Conservation (phyloP, 2,797 vertebrate genomes). For the Tiaroga cobitis region DNA sequence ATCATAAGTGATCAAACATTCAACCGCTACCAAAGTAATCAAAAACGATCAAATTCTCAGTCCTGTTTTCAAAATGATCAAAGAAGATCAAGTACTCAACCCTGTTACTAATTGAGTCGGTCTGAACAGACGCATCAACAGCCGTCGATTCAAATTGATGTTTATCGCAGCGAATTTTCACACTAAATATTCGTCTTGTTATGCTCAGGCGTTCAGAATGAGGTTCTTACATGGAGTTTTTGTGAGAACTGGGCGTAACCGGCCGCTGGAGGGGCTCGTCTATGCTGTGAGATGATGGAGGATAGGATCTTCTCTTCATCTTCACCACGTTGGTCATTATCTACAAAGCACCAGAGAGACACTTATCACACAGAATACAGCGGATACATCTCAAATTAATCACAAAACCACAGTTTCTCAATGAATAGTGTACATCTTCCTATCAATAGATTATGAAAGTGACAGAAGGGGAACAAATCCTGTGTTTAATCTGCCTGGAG, state of each 20-base stretch:
- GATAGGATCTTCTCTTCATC: conserved; percentile 76
- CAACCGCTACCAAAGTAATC: neutral
- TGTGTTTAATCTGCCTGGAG: too few species aligned
- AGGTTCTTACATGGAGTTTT: conserved; percentile 70
- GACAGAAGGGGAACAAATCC: too few species aligned
- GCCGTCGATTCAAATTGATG: neutral
- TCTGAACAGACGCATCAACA: conserved; percentile 35
- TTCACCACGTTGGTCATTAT: conserved; percentile 94
- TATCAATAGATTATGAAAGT: too few species aligned
- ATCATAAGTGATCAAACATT: neutral
- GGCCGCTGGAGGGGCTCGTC: conserved; percentile 90
- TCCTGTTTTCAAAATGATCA: neutral
- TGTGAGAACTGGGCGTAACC: conserved; percentile 85
- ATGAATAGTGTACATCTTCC: neutral
- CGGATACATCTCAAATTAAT: neutral
- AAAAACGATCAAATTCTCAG: neutral
- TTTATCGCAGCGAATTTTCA: neutral
- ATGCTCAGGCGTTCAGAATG: neutral
- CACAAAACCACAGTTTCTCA: neutral
- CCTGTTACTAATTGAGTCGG: neutral
- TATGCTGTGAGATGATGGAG: conserved; percentile 68
- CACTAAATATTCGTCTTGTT: neutral
- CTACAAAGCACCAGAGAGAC: conserved; percentile 67
- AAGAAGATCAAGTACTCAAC: neutral
- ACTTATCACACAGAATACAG: neutral